Evolutionary conservation across 2,888 invertebrate species (phyloP).

Genomic region (Eremobia ochroleuca): DNA sequence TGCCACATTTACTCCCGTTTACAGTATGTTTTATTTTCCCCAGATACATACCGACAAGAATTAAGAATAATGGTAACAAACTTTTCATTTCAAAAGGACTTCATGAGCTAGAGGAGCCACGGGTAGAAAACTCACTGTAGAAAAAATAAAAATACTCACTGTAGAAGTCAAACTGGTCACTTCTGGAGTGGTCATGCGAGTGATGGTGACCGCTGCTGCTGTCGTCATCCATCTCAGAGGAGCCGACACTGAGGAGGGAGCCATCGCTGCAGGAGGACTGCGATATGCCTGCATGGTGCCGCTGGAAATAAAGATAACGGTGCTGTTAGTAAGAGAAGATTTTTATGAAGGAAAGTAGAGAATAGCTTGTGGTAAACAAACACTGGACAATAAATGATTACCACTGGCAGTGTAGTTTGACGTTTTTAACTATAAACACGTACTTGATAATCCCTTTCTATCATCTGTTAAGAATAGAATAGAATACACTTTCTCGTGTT

Average conservation of each 20-base stretch:
- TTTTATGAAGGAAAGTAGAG: no score
- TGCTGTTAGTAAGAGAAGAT: conserved; percentile 23
- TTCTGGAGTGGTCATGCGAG: conserved; percentile 80
- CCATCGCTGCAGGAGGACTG: conserved; percentile 94
- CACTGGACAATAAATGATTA: neutral
- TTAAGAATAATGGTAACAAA: no score
- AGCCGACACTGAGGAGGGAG: conserved; percentile 95
- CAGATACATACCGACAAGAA: no score
- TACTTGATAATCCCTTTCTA: neutral
- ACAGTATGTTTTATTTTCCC: neutral
- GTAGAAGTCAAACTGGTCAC: conserved; percentile 84
- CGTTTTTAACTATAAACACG: neutral
- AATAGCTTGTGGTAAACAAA: neutral
- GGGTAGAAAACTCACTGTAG: conserved; percentile 76
- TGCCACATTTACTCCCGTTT: neutral
- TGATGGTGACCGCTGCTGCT: conserved; percentile 86
- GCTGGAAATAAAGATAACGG: conserved; percentile 72
- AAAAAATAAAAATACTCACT: conserved; percentile 70
- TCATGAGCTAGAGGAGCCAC: no score
- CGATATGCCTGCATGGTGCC: conserved; percentile 89
- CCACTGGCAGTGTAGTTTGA: neutral
- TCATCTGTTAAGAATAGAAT: neutral
- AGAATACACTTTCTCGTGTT: no score
- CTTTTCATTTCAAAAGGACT: neutral
- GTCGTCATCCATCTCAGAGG: conserved; percentile 94